Percentiles rank a stretch among this genome's conserved stretches.
phyloP scores from a whole-genome alignment of 2,113 vertebrate genomes.

The Dasypus novemcinctus region DNA sequence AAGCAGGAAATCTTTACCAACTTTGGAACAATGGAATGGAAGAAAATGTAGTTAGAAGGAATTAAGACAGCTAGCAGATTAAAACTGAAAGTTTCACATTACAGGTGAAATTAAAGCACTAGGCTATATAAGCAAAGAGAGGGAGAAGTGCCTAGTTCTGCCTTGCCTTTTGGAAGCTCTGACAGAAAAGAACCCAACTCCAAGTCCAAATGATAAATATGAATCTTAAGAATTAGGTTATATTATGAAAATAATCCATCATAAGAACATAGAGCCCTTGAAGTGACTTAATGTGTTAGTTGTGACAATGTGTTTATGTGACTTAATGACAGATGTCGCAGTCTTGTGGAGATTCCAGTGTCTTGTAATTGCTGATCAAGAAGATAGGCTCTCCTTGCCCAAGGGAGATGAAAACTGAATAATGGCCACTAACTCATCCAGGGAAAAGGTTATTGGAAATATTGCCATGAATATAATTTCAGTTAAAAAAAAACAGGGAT shows the following conservation, averaged over 20 bases:
- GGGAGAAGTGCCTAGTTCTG: neutral
- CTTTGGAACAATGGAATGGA: neutral
- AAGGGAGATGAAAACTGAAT: constrained; percentile 37
- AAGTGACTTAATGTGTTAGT: neutral
- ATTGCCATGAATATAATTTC: constrained; percentile 1
- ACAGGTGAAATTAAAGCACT: neutral
- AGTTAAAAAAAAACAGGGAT: neutral
- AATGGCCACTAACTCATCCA: constrained; percentile 22
- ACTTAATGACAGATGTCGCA: constrained; percentile 50
- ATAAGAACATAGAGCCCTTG: neutral
- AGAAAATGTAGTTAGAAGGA: neutral
- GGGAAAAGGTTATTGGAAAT: constrained; percentile 24
- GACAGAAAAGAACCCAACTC: neutral
- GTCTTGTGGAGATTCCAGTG: constrained; percentile 26
- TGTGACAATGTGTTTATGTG: constrained; percentile 45
- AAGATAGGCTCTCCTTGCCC: constrained; percentile 47
- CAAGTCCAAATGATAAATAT: neutral
- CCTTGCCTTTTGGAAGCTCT: neutral
- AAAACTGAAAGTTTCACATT: neutral
- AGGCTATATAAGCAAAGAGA: neutral
- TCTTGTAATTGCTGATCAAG: constrained; percentile 38
- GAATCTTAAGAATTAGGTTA: neutral
- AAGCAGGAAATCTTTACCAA: neutral
- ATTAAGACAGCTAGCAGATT: neutral
- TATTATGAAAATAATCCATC: neutral